Conservation (phyloP, 1,140 invertebrate species). For the Drosophila lacteicornis region DNA sequence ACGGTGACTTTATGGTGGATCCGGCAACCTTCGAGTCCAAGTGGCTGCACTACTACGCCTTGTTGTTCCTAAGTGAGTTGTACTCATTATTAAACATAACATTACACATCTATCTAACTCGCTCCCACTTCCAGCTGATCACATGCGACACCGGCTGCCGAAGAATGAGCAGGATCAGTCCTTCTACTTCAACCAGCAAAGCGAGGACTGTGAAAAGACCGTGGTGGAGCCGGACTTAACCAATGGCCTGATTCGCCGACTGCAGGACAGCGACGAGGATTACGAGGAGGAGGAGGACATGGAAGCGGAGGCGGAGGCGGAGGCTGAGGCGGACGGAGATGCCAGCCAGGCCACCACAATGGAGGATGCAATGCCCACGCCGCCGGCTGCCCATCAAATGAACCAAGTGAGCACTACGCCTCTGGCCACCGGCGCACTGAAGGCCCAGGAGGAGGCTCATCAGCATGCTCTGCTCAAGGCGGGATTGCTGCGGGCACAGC, state of each 20-base stretch:
- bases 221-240: constrained; percentile 81
- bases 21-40: constrained; percentile 83
- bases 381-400: constrained; percentile 77
- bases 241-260: constrained; percentile 76
- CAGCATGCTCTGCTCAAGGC: constrained; percentile 69
- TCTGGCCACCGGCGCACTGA: constrained; percentile 60
- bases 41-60: constrained; percentile 82
- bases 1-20: constrained; percentile 79
- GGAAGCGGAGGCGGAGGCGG: constrained; percentile 61
- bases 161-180: constrained; percentile 82
- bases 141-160: constrained; percentile 81
- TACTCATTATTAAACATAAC: not conserved
- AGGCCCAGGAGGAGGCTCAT: constrained; percentile 68
- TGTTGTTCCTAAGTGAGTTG: constrained; percentile 81
- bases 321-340: constrained; percentile 64
- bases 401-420: constrained; percentile 71
- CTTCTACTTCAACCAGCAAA: constrained; percentile 80
- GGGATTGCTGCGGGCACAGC: constrained; percentile 60
- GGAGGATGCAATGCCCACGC: constrained; percentile 62
- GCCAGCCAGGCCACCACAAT: constrained; percentile 62
- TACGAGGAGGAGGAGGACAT: constrained; percentile 81
- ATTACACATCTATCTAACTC: not conserved
- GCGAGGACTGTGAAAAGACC: constrained; percentile 80
- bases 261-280: constrained; percentile 81
- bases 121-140: constrained; percentile 61